A percentile compares a stretch with the other conserved stretches of the same genome.
These are phyloP conservation scores for Heliconius hermathena DNA, from an alignment of 1,140 invertebrate genomes.

Conservation along the genomic window DNA sequence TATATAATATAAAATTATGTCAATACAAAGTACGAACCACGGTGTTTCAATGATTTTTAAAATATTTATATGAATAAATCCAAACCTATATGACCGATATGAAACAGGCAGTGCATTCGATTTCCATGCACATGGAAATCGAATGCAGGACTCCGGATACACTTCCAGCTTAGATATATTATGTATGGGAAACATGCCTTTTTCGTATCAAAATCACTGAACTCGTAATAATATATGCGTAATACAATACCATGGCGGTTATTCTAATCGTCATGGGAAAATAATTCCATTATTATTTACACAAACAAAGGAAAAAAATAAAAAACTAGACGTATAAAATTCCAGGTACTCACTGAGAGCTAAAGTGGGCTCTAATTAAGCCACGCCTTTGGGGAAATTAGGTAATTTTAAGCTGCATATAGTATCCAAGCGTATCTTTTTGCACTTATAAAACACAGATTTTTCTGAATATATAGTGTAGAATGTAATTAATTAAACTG, in stretches of 20 bases:
- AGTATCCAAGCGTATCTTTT: not conserved
- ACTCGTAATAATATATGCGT: not conserved
- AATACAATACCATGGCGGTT: not conserved
- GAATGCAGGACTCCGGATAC: not conserved
- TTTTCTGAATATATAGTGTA: not conserved
- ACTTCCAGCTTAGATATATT: not conserved
- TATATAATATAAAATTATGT: too few species aligned
- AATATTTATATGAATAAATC: not conserved
- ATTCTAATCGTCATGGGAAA: constrained; percentile 3
- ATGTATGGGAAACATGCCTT: not conserved
- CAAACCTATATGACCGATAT: not conserved
- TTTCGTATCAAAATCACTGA: not conserved
- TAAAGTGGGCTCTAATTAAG: not conserved
- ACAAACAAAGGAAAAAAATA: not conserved
- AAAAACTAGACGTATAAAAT: not conserved
- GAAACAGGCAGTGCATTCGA: not conserved
- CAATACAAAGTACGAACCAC: too few species aligned
- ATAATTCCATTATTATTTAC: not conserved
- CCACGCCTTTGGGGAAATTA: not conserved
- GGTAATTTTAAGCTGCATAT: not conserved
- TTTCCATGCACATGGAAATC: not conserved
- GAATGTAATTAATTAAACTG: too few species aligned
- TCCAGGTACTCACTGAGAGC: not conserved
- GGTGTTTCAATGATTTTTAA: too few species aligned
- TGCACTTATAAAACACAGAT: not conserved